Evolutionary conservation across 1,140 invertebrate genomes (phyloP), one percentile per base, ranked within the genome.

Genomic region (Solenopsis fugax): DNA sequence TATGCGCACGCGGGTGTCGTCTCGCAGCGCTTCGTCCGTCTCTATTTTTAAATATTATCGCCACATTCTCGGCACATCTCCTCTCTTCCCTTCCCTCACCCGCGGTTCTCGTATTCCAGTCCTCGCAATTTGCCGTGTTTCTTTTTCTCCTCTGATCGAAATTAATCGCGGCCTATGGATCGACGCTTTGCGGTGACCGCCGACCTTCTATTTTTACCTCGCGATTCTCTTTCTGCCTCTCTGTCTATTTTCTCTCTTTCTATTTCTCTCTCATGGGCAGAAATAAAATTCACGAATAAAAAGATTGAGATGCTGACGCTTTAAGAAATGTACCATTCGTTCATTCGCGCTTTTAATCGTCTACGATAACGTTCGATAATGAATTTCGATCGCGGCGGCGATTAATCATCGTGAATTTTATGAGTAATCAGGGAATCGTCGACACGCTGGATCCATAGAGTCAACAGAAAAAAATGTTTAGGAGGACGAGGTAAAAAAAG

Each of bases 1-100:
- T 56, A 72, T 45, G 41, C 4, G 62, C 29, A 37, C 77, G 72
- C 69, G 50, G 21, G 54, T 60, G 67, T 10, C 48, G 18, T 34
- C 69, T 10, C 29, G 18, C 67, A 58, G 60, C 21, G 54, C 24
- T 29, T 73, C 67, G 67, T 73, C 80, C 80, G 73, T 60, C 86
- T 90, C 89, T 90, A 90, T 90, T 90, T 90, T 90, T 90, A 90
- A 90, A 90, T 88, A 90, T 90, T 87, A 90, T 90, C 67, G 69
- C 88, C 78, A 45, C 73, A 37, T 78, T 45, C 21, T 69, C 69
- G n/a, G 18, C 73, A 82, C 24, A 54, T 54, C 56, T 54, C 56
- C 34, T 81, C 48, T 37, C 37, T 29, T 6, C 5, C 29, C 50
- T 29, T 16, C 50, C 64, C 12, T 6, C 4, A 18, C 13, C 34